Conservation (phyloP, 1,140 invertebrate species). For the Drosophila trapezifrons region DNA sequence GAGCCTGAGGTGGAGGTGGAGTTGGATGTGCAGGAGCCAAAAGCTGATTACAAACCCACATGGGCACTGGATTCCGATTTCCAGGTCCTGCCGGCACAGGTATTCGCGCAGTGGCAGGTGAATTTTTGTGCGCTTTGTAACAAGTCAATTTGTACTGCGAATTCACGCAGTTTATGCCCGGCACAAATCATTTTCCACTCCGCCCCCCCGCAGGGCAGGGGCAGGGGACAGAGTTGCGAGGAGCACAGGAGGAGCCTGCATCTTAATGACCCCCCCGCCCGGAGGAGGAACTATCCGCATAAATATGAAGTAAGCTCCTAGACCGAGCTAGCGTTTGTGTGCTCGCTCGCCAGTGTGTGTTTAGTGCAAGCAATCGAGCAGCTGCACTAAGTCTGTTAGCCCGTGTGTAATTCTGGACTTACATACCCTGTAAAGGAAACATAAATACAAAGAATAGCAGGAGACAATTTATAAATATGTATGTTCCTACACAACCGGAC, state of each 20-base stretch:
- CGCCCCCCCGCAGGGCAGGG: too few relatives aligned
- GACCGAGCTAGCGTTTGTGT: constrained; percentile 9
- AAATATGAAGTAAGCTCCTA: constrained; percentile 54
- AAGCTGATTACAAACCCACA: constrained; percentile 54
- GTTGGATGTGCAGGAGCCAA: constrained; percentile 23
- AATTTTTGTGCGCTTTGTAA: constrained; percentile 39
- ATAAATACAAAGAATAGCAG: background rate
- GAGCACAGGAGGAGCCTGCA: constrained; percentile 18
- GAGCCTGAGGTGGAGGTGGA: background rate
- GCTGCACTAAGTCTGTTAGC: constrained; percentile 46
- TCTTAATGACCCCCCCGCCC: constrained; percentile 53
- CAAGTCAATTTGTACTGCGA: constrained; percentile 71
- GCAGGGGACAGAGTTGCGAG: background rate
- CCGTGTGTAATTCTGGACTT: constrained; percentile 29
- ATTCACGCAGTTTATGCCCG: constrained; percentile 58
- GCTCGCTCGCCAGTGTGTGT: constrained; percentile 14
- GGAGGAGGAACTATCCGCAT: constrained; percentile 36
- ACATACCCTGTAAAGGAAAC: constrained; percentile 40
- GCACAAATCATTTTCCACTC: constrained; percentile 65
- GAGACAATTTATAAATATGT: background rate
- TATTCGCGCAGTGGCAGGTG: constrained; percentile 16
- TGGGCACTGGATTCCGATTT: background rate
- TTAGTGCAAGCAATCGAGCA: constrained; percentile 52
- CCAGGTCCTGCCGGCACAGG: background rate
- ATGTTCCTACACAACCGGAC: too few relatives aligned